Conservation (phyloP, 2,797 vertebrate species). For the Centropyge bicolor region DNA sequence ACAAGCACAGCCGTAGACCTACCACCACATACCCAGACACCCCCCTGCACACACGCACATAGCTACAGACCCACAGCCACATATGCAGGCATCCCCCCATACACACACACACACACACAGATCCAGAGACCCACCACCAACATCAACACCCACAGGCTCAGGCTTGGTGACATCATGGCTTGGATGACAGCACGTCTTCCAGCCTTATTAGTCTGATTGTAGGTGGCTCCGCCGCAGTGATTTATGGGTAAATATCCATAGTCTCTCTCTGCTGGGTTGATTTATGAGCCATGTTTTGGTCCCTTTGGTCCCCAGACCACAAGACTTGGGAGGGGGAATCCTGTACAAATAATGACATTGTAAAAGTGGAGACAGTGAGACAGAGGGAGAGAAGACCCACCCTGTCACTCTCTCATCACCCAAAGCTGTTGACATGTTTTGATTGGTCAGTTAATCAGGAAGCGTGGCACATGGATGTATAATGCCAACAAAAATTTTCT, state of each 20-base stretch:
- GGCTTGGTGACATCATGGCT: slow-evolving; percentile 85
- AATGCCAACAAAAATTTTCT: background rate
- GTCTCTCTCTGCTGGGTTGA: slow-evolving; percentile 75
- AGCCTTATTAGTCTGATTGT: slow-evolving; percentile 87
- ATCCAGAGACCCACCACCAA: slow-evolving; percentile 75
- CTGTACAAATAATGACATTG: slow-evolving; percentile 81
- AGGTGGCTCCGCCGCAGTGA: slow-evolving; percentile 86
- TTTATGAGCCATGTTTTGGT: slow-evolving; percentile 78
- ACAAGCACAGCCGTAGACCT: slow-evolving; percentile 73
- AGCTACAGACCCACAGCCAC: slow-evolving; percentile 52
- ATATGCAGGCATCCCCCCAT: slow-evolving; percentile 51
- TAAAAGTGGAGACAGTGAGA: slow-evolving; percentile 73
- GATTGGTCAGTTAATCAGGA: slow-evolving; percentile 52
- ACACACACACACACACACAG: slow-evolving; percentile 28
- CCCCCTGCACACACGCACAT: slow-evolving; percentile 38
- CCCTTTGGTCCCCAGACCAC: slow-evolving; percentile 79
- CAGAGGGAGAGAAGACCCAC: slow-evolving; percentile 51
- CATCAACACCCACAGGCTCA: slow-evolving; percentile 78
- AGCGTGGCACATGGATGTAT: background rate
- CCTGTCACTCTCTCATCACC: slow-evolving; percentile 64
- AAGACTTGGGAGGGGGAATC: slow-evolving; percentile 76
- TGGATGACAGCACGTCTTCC: slow-evolving; percentile 89
- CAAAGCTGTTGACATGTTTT: slow-evolving; percentile 46
- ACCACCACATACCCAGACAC: slow-evolving; percentile 69
- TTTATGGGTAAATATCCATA: slow-evolving; percentile 87